Evolutionary conservation across 2,888 invertebrate genomes (phyloP), one percentile per base, ranked within the genome.

Genomic region (Cordylochernes scorpioides): DNA sequence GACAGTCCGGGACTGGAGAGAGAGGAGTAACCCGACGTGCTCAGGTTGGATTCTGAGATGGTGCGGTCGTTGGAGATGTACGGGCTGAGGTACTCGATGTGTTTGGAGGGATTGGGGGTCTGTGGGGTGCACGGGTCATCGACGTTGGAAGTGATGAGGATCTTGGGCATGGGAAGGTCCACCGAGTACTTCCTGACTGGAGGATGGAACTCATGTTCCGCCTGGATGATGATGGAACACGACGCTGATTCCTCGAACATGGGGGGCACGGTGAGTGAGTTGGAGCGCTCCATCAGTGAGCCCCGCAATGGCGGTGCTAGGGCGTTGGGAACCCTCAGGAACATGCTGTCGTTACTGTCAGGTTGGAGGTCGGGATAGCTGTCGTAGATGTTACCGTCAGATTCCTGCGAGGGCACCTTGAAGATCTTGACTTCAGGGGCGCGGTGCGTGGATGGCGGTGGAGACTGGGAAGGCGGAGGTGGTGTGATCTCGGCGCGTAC

Each of bases 1-100:
- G 73, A 73, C 4, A 73, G 71, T 1, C 72, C 73, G 1, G 74
- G 74, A 51, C 71, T 72, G 1, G 74, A 72, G 69, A 74, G 73
- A 3, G 73, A 74, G 39, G 72, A 72, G 49, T 75, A 75, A 6
- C 75, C 75, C 1, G 73, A 74, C 6, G 74, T 73, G 38, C 73
- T 73, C 22, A 75, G 57, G 50, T 75, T 75, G 3, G 73, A 73
- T 54, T 75, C 73, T 1, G 74, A 74, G 9, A 71, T 70, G 2
- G 69, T 71, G 41, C 73, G 61, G 27, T 39, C 39, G 8, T 34
- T 32, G 7, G 36, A 28, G 4, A 36, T 31, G 9, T 34, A 36
- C 18, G 38, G 38, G 13, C 34, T 39, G 16, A 39, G 27, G 17
- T 39, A 39, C 29, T 34, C 34, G 35, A 37, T 39, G 4, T 30